Percentiles rank a stretch among this genome's conserved stretches.
Evolutionary conservation across 2,797 vertebrate genomes (phyloP).

Genomic region (Bradypodion ventrale): DNA sequence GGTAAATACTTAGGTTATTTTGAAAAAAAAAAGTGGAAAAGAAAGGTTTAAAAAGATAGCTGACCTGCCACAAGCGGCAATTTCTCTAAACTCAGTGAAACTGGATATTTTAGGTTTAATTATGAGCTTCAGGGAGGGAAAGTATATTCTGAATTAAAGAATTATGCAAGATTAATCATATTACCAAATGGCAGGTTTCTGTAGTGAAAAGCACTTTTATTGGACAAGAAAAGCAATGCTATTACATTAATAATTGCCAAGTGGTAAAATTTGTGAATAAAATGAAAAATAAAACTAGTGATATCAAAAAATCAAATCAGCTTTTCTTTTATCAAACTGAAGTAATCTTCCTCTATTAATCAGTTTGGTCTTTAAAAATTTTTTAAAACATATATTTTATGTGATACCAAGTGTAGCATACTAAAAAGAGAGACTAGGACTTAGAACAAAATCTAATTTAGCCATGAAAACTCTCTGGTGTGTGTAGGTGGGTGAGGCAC

Average conservation of each 20-base stretch:
- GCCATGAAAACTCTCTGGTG: too few species aligned
- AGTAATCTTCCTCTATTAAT: too few species aligned
- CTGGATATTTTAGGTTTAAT: conserved; percentile 1
- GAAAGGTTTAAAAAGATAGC: neutral
- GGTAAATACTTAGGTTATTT: neutral
- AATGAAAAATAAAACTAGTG: conserved; percentile 16
- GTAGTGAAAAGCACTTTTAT: conserved; percentile 8
- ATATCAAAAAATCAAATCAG: too few species aligned
- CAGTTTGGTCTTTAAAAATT: too few species aligned
- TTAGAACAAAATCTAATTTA: too few species aligned
- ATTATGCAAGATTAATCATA: neutral
- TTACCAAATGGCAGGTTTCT: conserved; percentile 4
- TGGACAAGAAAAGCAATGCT: conserved; percentile 16
- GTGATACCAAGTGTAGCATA: too few species aligned
- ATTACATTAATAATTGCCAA: conserved; percentile 20
- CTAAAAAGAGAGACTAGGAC: too few species aligned
- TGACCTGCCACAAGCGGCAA: neutral
- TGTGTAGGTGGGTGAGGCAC: too few species aligned
- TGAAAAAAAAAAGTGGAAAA: neutral
- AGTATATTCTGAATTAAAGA: conserved; percentile 17
- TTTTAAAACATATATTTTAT: too few species aligned
- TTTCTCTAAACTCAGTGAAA: neutral
- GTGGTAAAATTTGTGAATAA: neutral
- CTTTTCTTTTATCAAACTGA: too few species aligned
- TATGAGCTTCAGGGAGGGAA: neutral